phyloP scores from a whole-genome alignment of 2,888 invertebrate species.

The Incurvaria masculella region DNA sequence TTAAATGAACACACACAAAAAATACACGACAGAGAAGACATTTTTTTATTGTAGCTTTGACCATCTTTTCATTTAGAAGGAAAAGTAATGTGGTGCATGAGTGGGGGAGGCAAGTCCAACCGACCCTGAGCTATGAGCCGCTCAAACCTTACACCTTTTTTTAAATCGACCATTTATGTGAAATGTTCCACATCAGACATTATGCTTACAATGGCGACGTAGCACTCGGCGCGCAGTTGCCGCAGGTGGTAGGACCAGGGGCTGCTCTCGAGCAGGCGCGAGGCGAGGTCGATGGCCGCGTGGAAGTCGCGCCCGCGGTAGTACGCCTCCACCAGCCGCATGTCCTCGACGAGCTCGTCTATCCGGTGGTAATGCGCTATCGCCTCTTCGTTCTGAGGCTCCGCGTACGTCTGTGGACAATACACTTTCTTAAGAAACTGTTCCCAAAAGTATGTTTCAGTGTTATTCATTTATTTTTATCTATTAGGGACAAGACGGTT shows the following conservation, averaged over 20 bases:
- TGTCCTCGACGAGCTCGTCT: conserved; percentile 62
- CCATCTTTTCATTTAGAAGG: not conserved
- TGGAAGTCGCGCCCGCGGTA: conserved; percentile 50
- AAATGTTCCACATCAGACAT: too few relatives aligned
- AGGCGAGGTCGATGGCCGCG: conserved; percentile 48
- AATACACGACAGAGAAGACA: not conserved
- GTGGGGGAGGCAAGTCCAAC: too few relatives aligned
- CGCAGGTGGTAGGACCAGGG: conserved; percentile 87
- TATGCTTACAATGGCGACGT: conserved; percentile 58
- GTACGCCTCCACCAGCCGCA: conserved; percentile 55
- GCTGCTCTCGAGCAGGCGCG: conserved; percentile 76
- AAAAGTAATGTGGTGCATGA: too few relatives aligned
- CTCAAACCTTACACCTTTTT: too few relatives aligned
- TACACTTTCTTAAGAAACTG: not conserved
- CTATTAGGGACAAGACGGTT: too few relatives aligned
- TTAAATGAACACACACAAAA: conserved; percentile 4
- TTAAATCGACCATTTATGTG: too few relatives aligned
- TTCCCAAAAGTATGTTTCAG: too few relatives aligned
- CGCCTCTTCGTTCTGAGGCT: conserved; percentile 78
- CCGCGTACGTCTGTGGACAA: conserved; percentile 38
- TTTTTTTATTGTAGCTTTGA: too few relatives aligned
- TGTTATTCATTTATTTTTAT: too few relatives aligned
- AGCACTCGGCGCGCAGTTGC: conserved; percentile 83
- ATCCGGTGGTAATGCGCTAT: conserved; percentile 65
- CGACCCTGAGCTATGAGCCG: too few relatives aligned